These are phyloP conservation scores for Ginglymostoma cirratum DNA, from an alignment of 2,113 vertebrate genomes.

Conservation along the genomic window DNA sequence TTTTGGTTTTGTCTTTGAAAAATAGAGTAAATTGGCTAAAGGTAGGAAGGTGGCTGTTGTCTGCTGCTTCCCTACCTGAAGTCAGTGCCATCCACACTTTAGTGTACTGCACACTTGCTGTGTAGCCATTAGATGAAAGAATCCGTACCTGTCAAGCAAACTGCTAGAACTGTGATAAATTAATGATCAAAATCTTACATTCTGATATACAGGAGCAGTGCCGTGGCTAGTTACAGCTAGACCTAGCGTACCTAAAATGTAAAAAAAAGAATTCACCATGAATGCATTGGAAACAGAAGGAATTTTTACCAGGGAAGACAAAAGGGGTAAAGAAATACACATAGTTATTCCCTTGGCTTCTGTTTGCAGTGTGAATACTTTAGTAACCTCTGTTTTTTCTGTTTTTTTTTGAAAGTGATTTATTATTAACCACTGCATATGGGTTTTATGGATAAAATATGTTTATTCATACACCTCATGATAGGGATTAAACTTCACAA, in stretches of 20 bases:
- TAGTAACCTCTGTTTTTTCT: conserved; percentile 34
- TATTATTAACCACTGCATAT: conserved; percentile 33
- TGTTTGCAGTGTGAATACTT: conserved; percentile 38
- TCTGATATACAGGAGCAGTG: conserved; percentile 70
- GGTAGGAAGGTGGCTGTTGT: conserved; percentile 56
- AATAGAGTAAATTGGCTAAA: conserved; percentile 57
- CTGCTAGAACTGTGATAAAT: conserved; percentile 93
- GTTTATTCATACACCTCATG: conserved; percentile 16
- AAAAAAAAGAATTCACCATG: conserved; percentile 67
- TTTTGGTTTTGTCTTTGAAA: conserved; percentile 53
- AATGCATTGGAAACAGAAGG: conserved; percentile 42
- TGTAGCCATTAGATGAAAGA: conserved; percentile 81
- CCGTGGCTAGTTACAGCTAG: conserved; percentile 68
- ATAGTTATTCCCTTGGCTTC: conserved; percentile 38
- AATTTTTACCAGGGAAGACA: conserved; percentile 36
- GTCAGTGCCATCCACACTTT: conserved; percentile 53
- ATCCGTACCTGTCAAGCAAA: conserved; percentile 90
- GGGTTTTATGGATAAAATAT: conserved; percentile 34
- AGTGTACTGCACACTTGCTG: conserved; percentile 59
- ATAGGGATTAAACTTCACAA: conserved; percentile 14
- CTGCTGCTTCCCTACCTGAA: conserved; percentile 50
- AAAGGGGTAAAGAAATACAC: conserved; percentile 34
- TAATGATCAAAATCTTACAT: conserved; percentile 88
- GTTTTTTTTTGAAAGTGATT: conserved; percentile 27
- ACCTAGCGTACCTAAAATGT: conserved; percentile 68